Evolutionary conservation across 2,113 vertebrate genomes (phyloP).

Genomic region (Manacus vitellinus): DNA sequence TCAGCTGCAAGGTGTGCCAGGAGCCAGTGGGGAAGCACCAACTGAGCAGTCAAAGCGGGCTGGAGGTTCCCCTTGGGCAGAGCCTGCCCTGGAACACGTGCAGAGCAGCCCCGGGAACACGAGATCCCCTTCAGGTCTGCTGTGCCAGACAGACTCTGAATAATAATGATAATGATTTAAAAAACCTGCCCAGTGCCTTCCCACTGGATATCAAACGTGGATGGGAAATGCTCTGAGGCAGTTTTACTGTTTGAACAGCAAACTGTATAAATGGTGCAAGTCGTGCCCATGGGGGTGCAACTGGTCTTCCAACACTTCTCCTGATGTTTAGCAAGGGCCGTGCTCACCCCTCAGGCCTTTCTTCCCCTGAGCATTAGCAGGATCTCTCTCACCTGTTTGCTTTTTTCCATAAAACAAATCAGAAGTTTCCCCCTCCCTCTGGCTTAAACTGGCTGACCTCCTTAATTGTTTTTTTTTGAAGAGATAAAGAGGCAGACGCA

Average conservation of each 20-base stretch:
- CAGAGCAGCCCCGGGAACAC: neutral
- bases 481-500: neutral
- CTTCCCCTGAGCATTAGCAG: neutral
- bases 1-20: neutral
- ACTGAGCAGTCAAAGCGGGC: neutral
- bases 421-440: neutral
- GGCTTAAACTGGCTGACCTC: neutral
- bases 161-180: neutral
- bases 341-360: neutral
- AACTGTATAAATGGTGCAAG: neutral
- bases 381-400: neutral
- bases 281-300: neutral
- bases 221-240: neutral
- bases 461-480: neutral
- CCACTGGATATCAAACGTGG: neutral
- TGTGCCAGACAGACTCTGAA: neutral
- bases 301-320: neutral
- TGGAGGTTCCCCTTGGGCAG: slow-evolving; percentile 12
- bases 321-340: neutral
- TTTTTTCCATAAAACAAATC: neutral
- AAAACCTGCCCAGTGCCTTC: neutral
- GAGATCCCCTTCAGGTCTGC: neutral
- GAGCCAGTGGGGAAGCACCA: neutral
- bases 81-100: neutral
- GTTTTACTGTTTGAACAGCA: neutral